phyloP scores from a whole-genome alignment of 2,797 vertebrate genomes.

The Gymnothorax reevesii region DNA sequence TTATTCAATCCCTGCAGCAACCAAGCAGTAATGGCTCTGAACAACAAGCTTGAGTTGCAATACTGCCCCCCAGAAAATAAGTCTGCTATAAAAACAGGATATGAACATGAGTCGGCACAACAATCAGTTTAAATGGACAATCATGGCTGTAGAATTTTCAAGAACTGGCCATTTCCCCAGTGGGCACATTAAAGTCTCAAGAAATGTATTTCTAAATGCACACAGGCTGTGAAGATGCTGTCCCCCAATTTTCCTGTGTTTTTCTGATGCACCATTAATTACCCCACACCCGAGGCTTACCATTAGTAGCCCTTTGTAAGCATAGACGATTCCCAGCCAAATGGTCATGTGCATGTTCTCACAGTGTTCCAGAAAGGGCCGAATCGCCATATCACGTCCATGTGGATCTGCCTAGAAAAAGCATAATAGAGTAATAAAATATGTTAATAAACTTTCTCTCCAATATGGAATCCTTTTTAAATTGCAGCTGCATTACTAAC shows the following conservation, averaged over 20 bases:
- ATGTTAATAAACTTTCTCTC: not conserved
- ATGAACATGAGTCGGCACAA: too few species aligned
- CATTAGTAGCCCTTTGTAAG: conserved; percentile 98
- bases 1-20: not conserved
- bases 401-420: conserved; percentile 89
- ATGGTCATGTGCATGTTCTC: conserved; percentile 99
- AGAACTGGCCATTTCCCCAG: not conserved
- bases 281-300: conserved; percentile 71
- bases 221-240: not conserved
- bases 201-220: not conserved
- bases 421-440: conserved; percentile 24
- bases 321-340: conserved; percentile 98
- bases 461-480: not conserved
- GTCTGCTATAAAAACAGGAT: not conserved
- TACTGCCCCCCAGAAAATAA: not conserved
- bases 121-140: not conserved
- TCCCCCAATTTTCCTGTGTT: not conserved
- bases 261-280: not conserved
- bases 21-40: not conserved
- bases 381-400: conserved; percentile 95
- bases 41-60: not conserved
- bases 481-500: not conserved
- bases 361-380: conserved; percentile 97
- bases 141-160: not conserved
- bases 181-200: not conserved